phyloP scores from a whole-genome alignment of 2,888 invertebrate species.

The Bembecia ichneumoniformis region DNA sequence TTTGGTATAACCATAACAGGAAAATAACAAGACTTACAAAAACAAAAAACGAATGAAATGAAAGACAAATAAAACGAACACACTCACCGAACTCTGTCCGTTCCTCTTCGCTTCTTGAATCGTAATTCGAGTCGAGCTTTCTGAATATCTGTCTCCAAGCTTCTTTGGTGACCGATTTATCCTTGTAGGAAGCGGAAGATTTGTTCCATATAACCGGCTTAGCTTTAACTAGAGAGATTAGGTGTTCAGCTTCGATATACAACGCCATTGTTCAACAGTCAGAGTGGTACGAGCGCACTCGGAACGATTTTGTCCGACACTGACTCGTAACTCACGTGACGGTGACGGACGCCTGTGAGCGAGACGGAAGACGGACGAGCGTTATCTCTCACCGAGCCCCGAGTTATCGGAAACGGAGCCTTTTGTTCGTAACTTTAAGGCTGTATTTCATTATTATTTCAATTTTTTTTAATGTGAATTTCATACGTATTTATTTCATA shows the following conservation, averaged over 20 bases:
- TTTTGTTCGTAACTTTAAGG: no score
- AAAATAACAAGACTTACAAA: no score
- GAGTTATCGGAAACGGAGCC: no score
- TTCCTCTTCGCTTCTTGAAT: neutral
- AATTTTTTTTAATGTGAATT: no score
- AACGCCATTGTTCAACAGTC: neutral
- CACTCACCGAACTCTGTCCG: neutral
- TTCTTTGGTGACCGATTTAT: neutral
- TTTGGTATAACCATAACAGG: no score
- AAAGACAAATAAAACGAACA: neutral
- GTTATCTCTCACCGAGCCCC: no score
- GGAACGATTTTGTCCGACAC: neutral
- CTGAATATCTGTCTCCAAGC: neutral
- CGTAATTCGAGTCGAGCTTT: neutral
- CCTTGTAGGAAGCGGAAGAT: neutral
- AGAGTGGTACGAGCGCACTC: neutral
- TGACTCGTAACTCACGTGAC: neutral
- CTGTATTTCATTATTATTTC: no score
- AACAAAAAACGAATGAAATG: no score
- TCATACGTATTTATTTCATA: no score
- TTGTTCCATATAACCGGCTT: neutral
- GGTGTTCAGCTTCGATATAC: neutral
- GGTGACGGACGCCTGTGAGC: neutral
- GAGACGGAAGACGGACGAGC: no score
- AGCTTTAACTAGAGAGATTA: neutral